Conservation (phyloP, 2,797 vertebrate species). For the Lerista edwardsae region DNA sequence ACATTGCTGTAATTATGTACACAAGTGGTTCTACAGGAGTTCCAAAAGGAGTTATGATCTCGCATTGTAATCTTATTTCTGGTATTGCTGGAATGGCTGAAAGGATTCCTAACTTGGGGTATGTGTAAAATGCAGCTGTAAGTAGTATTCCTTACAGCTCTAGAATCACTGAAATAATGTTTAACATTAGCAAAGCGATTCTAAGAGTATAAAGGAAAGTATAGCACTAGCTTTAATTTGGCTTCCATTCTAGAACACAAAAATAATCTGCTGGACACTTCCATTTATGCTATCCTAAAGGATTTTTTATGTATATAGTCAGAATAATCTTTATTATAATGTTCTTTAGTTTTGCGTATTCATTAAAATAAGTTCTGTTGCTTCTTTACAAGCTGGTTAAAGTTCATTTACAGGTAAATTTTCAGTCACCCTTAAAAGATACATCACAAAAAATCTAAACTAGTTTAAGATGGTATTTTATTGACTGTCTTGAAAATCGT, state of each 20-base stretch:
- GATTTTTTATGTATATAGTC: neutral
- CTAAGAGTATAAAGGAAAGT: neutral
- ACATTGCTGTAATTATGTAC: constrained; percentile 96
- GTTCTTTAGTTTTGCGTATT: neutral
- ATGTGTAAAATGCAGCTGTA: constrained; percentile 4
- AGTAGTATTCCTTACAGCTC: neutral
- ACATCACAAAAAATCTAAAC: too few species aligned
- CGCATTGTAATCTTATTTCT: constrained; percentile 92
- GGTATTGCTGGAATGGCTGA: constrained; percentile 91
- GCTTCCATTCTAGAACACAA: neutral
- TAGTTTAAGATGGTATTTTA: neutral
- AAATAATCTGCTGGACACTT: neutral
- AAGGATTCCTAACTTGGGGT: constrained; percentile 89
- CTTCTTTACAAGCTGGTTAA: neutral
- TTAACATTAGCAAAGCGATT: neutral
- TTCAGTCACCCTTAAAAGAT: neutral
- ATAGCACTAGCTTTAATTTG: neutral
- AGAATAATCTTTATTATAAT: neutral
- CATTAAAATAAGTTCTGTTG: neutral
- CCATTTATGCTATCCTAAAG: neutral
- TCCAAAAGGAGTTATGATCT: constrained; percentile 96
- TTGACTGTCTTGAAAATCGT: neutral
- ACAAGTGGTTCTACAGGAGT: constrained; percentile 94
- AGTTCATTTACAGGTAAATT: neutral
- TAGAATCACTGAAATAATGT: neutral